Base-by-base conservation (phyloP, 2,113 vertebrate genomes). In the Aviceda subcristata region DNA sequence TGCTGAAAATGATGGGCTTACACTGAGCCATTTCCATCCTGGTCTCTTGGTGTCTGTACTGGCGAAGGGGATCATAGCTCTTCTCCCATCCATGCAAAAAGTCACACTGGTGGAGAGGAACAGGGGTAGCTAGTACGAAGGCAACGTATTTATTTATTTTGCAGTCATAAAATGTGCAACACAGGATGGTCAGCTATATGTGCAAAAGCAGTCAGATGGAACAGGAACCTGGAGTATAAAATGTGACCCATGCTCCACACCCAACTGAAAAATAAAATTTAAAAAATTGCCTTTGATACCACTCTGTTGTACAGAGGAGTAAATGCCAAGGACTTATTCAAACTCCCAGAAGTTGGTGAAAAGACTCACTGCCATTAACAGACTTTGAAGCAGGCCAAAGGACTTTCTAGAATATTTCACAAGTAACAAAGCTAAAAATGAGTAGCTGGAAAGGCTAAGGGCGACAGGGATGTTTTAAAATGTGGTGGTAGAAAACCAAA, bases 381-480 rank as follows among this genome's bases (percentile, higher is more conserved):
- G 55, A 4, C 39, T 92, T 79, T 41, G 60, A 91, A 73, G 43
- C 20, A 74, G 69, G 41, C 53, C 67, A 62, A 72, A 89, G 66
- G 55, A 77, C 45, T 81, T 75, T 23, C 64, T 86, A 63, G 83
- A 91, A 55, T 82, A 78, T 86, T 85, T 94, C 57, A 73, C 1
- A 1, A 86, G 85, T 36, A 59, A 62, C 2, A 1, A 67, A 76
- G 69, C 67, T 38, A 91, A 60, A 76, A 97, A 71, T 2, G 29
- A 89, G 53, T 87, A 18, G 62, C 45, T 92, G 66, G 81, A 75
- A 97, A 95, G 67, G 84, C 83, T 95, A 18, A 82, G 80, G 80
- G 91, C 59, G 0, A 94, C 81, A 63, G 46, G 83, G 62, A 76
- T 4, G 0, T 62, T 82, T 92, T 63, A 75, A 94, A 83, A 95